These are phyloP conservation scores for Hucho hucho DNA, from an alignment of 2,113 vertebrate genomes.

Conservation along the genomic window DNA sequence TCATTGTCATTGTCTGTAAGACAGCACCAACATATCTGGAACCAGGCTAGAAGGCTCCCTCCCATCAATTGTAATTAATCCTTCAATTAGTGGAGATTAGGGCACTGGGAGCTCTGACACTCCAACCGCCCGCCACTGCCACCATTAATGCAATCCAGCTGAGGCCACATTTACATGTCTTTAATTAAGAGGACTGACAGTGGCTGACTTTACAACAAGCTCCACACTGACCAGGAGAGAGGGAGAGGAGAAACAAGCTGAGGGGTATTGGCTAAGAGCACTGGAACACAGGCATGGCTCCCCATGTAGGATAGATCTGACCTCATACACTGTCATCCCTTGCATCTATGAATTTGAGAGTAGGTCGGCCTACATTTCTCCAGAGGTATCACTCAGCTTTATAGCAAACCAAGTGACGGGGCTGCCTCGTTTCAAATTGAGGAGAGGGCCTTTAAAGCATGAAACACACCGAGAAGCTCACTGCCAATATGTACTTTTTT, in stretches of 20 bases:
- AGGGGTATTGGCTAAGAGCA: conserved; percentile 15
- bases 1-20: too few species aligned
- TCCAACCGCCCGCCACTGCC: conserved; percentile 35
- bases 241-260: conserved; percentile 24
- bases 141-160: conserved; percentile 70
- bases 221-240: conserved; percentile 47
- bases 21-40: too few species aligned
- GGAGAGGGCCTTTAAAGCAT: background rate
- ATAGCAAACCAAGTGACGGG: too few species aligned
- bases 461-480: too few species aligned
- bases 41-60: conserved; percentile 69
- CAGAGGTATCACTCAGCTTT: too few species aligned
- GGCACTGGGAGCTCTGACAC: conserved; percentile 56
- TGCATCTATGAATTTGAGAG: too few species aligned
- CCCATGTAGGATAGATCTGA: background rate
- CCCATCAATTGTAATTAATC: conserved; percentile 82
- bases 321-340: too few species aligned
- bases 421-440: too few species aligned
- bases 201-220: conserved; percentile 53
- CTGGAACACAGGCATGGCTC: conserved; percentile 6
- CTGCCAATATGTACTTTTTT: too few species aligned
- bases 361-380: too few species aligned
- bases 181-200: conserved; percentile 74
- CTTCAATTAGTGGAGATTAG: conserved; percentile 81
- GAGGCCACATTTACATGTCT: conserved; percentile 77